phyloP scores from a whole-genome alignment of 2,797 vertebrate species.

The Lagorchestes hirsutus region DNA sequence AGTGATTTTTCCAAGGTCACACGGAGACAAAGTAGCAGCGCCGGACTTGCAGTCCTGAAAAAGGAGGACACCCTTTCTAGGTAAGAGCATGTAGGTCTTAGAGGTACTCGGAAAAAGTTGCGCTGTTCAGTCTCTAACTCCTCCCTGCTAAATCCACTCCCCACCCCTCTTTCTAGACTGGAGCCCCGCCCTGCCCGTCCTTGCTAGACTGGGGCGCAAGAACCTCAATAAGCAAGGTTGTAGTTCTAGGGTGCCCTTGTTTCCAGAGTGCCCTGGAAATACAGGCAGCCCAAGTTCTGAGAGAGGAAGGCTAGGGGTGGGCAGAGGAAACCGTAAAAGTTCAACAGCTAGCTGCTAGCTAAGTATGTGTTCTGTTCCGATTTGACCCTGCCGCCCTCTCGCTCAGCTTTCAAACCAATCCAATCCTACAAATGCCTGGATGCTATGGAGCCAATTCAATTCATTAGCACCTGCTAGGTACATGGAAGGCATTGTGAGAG shows the following conservation, averaged over 20 bases:
- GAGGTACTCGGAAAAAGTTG: neutral
- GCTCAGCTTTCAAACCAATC: neutral
- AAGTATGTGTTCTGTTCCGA: neutral
- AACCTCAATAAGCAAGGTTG: neutral
- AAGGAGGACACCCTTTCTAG: neutral
- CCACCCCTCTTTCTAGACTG: neutral
- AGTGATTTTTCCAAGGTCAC: neutral
- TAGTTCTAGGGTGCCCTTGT: neutral
- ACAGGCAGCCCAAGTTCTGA: neutral
- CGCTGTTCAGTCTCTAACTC: neutral
- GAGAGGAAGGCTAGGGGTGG: neutral
- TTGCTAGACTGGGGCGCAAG: neutral
- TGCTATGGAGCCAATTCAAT: neutral
- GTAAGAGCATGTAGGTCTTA: neutral
- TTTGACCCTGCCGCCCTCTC: neutral
- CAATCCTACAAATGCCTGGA: neutral
- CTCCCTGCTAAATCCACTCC: neutral
- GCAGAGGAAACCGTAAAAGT: neutral
- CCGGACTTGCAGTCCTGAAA: neutral
- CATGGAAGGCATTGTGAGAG: neutral
- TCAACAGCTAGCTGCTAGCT: neutral
- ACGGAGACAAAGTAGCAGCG: neutral
- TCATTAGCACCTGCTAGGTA: neutral
- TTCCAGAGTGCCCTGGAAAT: neutral
- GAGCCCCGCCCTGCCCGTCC: neutral